Evolutionary conservation across 2,113 vertebrate genomes (phyloP).

Genomic region (Elephas maximus): DNA sequence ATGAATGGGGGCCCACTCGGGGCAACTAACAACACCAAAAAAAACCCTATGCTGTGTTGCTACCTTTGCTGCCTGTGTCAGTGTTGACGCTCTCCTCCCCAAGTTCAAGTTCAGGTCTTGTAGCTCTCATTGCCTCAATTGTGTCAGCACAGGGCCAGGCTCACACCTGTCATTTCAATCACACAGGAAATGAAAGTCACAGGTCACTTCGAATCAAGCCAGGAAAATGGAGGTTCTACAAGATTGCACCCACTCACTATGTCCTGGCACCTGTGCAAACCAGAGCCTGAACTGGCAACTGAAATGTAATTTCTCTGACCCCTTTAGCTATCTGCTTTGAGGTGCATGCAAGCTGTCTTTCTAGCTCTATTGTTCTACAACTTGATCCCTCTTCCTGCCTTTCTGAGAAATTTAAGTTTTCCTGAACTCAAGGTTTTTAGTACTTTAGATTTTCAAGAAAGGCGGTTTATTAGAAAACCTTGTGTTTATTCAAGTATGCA

Average conservation of each 20-base stretch:
- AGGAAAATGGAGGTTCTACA: not conserved
- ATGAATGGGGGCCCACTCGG: not conserved
- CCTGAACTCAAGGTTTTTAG: not conserved
- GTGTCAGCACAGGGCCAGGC: not conserved
- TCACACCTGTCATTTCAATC: not conserved
- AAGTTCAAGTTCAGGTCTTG: not conserved
- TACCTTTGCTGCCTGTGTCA: not conserved
- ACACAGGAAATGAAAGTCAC: not conserved
- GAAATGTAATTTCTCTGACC: slow-evolving; percentile 17
- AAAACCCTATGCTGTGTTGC: accelerated
- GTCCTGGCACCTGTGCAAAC: not conserved
- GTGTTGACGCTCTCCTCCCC: too few species aligned
- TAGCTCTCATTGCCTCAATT: not conserved
- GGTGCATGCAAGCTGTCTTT: not conserved
- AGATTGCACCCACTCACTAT: not conserved
- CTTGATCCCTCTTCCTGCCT: slow-evolving; percentile 23
- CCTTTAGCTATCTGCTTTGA: not conserved
- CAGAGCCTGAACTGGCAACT: not conserved
- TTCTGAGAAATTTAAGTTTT: slow-evolving; percentile 57
- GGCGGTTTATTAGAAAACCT: slow-evolving; percentile 63
- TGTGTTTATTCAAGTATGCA: slow-evolving; percentile 52
- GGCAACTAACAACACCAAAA: not conserved
- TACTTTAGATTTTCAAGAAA: slow-evolving; percentile 63
- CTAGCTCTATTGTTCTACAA: not conserved
- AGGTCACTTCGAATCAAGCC: not conserved